Base-by-base conservation (phyloP, 2,888 invertebrate species). In the Leptinotarsa haldemani region DNA sequence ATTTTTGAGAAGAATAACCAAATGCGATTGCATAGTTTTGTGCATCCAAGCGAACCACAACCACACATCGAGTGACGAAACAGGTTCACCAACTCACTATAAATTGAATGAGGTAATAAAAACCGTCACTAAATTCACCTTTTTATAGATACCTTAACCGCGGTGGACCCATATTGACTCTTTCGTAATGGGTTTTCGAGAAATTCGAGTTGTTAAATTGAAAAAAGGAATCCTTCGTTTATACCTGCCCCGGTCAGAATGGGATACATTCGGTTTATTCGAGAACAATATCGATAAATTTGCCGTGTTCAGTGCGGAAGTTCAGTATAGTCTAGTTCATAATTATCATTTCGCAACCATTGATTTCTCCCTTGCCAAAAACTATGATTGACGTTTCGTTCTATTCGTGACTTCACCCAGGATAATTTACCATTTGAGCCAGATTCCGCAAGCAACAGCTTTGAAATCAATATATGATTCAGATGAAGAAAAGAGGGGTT, bases 1-100 rank as follows among this genome's bases (percentile, higher is more conserved):
- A 84, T 85, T 85, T 85, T 84, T 80, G 84, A 79, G 81, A 81
- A 83, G 84, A 83, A 83, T 84, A 84, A 78, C 81, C 83, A 83
- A 85, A 84, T 84, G 80, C 74, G 83, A 83, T 80, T 77, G 80
- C 80, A 80, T 79, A 79, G 75, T 79, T 80, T 73, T 75, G 75
- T 78, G 79, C 81, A 80, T 80, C 77, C 30, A 30, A 30, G 30
- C 30, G 30, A 30, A 30, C 30, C 69, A 52, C 78, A 80, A 75
- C 80, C 80, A 82, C 82, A 83, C 82, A 83, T 63, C 69, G 69
- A 69, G 73, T 75, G 75, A 73, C 75, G 71, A 73, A 75, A 75
- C 75, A 73, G 73, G 73, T 75, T 65, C 82, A 81, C 79, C 77
- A 79, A 81, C 80, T 80, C 76, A 75, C 76, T 78, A 80, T 84